These are phyloP conservation scores for Drosophila santomea DNA, from an alignment of 1,140 invertebrate genomes.

Conservation along the genomic window DNA sequence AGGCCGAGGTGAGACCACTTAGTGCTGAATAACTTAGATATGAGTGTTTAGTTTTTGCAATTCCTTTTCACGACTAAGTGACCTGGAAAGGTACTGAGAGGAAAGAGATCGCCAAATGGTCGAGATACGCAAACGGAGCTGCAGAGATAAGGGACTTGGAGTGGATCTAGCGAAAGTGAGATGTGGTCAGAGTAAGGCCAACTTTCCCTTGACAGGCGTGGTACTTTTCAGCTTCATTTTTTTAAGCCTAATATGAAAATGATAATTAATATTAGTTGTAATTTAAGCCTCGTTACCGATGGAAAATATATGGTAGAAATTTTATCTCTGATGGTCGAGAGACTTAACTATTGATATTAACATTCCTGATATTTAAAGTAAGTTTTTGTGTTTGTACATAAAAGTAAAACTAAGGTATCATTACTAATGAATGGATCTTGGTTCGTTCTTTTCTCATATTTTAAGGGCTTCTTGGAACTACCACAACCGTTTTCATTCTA, in stretches of 20 bases:
- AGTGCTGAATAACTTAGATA: slow-evolving; percentile 32
- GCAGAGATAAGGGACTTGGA: slow-evolving; percentile 24
- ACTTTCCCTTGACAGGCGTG: slow-evolving; percentile 4
- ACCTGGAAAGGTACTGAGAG: slow-evolving; percentile 19
- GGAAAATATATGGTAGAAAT: no score
- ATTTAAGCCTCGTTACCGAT: no score
- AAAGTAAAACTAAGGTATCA: no score
- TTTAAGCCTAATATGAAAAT: no score
- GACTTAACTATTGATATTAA: no score
- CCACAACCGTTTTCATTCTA: not conserved
- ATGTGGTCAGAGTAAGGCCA: no score
- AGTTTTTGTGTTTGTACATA: no score
- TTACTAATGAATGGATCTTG: no score
- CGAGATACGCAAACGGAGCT: slow-evolving; percentile 17
- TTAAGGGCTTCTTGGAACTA: not conserved
- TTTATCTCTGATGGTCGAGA: no score
- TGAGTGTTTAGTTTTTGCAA: not conserved
- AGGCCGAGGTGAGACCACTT: slow-evolving; percentile 27
- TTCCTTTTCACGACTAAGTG: slow-evolving; percentile 13
- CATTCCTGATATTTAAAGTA: no score
- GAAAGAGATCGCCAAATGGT: slow-evolving; percentile 20
- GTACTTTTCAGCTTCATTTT: no score
- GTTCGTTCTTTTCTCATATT: not conserved
- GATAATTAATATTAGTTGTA: no score
- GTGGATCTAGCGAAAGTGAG: slow-evolving; percentile 18